Base-by-base conservation (phyloP, 1,140 invertebrate species). In the Pollicipes pollicipes region DNA sequence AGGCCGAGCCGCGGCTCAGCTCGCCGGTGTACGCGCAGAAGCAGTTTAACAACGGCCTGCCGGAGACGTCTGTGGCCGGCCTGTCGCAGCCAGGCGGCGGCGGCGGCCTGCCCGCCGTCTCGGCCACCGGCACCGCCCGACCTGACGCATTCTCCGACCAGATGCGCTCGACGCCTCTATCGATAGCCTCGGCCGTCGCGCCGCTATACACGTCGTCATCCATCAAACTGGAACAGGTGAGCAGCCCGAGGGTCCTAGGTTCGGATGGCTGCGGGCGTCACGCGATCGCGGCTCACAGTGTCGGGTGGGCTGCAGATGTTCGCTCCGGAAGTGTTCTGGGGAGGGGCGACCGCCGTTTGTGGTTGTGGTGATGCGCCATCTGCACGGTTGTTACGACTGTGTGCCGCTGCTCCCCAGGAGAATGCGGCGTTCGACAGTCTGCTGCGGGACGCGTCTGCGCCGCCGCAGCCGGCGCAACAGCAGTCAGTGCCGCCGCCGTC, bases 1-100 rank as follows among this genome's bases (percentile, higher is more conserved):
- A 71, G 67, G 35, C 69, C 70, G 31, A 71, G 68, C 69, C 37
- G 72, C 69, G 75, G 73, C 35, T 73, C 72, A n/a, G 67, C 66
- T 21, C 72, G 73, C n/a, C 37, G 45, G 6, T 58, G 6, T 58
- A 17, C 21, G 21, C 24, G 10, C 45, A 21, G 27, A 66, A 66
- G 26, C 64, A 66, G 64, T 66, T 66, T 24, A 45, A 45, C 28
- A 66, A 66, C 64, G 64, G 64, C 8, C 27, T 66, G 64, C 27
- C 28, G n/a, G 64, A 66, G n/a, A 10, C 28, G 64, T 29, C 64
- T 21, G 45, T 21, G 45, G 45, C 45, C 35, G 21, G 45, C 45
- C 45, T 58, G 45, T 10, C 10, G 10, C 45, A 58, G 45, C 45
- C 45, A 2, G 45, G 45, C 2, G 13, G 13, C 13, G 45, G 45